These are phyloP conservation scores for Teinopalpus imperialis DNA, from an alignment of 2,888 invertebrate species.

Conservation along the genomic window DNA sequence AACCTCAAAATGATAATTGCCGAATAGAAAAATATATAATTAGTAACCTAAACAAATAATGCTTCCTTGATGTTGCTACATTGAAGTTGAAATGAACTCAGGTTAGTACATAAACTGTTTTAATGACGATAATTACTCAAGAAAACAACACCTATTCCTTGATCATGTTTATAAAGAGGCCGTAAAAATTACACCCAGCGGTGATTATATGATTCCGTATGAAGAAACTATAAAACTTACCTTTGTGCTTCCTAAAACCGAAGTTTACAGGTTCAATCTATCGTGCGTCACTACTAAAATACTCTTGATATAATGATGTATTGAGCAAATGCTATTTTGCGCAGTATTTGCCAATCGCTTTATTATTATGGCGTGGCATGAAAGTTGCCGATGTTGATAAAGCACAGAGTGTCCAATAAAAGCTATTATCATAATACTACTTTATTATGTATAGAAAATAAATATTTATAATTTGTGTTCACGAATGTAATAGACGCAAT, in stretches of 20 bases:
- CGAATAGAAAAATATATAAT: too few species aligned
- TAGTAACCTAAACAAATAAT: too few species aligned
- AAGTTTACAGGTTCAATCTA: slow-evolving; percentile 6
- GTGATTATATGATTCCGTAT: background rate
- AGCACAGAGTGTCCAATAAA: slow-evolving; percentile 3
- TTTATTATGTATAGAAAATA: too few species aligned
- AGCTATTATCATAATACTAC: slow-evolving; percentile 7
- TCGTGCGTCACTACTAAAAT: slow-evolving; percentile 8
- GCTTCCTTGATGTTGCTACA: too few species aligned
- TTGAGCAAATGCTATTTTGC: slow-evolving; percentile 15
- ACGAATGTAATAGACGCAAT: too few species aligned
- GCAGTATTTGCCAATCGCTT: slow-evolving; percentile 5
- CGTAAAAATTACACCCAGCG: slow-evolving; percentile 16
- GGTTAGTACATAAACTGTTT: too few species aligned
- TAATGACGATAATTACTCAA: slow-evolving; percentile 13
- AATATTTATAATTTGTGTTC: too few species aligned
- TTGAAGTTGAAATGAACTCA: too few species aligned
- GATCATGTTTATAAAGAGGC: slow-evolving; percentile 18
- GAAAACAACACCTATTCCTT: slow-evolving; percentile 10
- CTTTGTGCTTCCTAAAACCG: slow-evolving; percentile 17
- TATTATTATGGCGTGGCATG: slow-evolving; percentile 4
- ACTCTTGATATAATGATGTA: slow-evolving; percentile 6
- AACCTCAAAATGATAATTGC: too few species aligned
- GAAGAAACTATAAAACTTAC: slow-evolving; percentile 24
- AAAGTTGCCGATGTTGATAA: slow-evolving; percentile 1